Percentiles rank a stretch among this genome's conserved stretches.
Conservation (phyloP, 2,888 invertebrate species). For the Erpobdella octoculata region DNA sequence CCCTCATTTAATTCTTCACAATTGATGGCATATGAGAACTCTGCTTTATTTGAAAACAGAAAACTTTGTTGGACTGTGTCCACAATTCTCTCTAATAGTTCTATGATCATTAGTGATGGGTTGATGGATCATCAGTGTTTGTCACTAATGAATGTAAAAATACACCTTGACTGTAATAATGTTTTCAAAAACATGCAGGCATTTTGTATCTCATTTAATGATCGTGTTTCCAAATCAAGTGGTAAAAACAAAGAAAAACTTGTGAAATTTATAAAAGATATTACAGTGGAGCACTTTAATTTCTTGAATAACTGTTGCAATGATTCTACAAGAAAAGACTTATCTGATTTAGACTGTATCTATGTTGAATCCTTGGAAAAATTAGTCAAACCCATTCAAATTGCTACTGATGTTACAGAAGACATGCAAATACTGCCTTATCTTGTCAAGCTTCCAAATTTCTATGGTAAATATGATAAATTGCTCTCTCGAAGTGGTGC, state of each 20-base stretch:
- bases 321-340: not conserved
- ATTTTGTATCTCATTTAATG: too few relatives aligned
- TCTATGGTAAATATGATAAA: not conserved
- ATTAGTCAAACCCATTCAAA: not conserved
- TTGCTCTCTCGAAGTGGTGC: not conserved
- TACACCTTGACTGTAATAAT: not conserved
- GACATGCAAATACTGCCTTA: not conserved
- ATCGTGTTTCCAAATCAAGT: not conserved
- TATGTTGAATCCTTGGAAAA: not conserved
- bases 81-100: not conserved
- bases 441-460: not conserved
- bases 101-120: not conserved
- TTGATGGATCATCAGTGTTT: not conserved
- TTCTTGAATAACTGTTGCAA: not conserved
- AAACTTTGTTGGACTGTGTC: conserved; percentile 1
- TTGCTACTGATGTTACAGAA: not conserved
- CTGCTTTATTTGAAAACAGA: not conserved
- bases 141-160: too few relatives aligned
- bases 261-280: not conserved
- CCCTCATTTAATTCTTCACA: not conserved
- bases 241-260: not conserved
- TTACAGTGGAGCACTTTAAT: not conserved
- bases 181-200: not conserved
- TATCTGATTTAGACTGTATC: not conserved
- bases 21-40: not conserved